A percentile compares a stretch with the other conserved stretches of the same genome.
Conservation (phyloP, 64 coral and sea anemone species). For the Stichodactyla mertensii region DNA sequence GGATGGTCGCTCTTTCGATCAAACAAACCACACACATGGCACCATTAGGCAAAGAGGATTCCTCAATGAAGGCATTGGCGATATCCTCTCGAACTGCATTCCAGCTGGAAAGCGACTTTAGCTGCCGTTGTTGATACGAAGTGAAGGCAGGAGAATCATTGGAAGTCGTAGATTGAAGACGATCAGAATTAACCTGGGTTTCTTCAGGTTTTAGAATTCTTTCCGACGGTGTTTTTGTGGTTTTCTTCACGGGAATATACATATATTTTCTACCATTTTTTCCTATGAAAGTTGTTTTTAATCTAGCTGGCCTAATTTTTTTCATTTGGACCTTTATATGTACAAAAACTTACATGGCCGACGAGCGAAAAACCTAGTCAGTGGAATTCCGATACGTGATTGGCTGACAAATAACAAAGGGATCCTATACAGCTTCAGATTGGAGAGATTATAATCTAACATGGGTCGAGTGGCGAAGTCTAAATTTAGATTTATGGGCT, state of each 20-base stretch:
- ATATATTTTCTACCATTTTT: neutral
- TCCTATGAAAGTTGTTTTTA: neutral
- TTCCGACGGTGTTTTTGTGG: neutral
- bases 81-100: neutral
- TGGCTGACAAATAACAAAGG: no score
- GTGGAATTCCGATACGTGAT: no score
- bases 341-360: no score
- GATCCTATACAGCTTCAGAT: no score
- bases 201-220: neutral
- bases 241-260: neutral
- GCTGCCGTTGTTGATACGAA: neutral
- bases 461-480: no score
- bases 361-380: no score
- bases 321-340: no score
- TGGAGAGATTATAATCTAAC: no score
- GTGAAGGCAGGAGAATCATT: neutral
- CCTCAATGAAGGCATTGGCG: no score
- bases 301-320: neutral
- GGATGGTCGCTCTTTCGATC: neutral
- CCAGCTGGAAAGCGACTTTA: neutral
- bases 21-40: neutral
- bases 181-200: neutral
- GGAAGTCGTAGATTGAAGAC: neutral
- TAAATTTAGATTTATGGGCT: no score
- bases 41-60: no score